phyloP scores from a whole-genome alignment of 2,113 vertebrate genomes.

The Amphiprion percula region DNA sequence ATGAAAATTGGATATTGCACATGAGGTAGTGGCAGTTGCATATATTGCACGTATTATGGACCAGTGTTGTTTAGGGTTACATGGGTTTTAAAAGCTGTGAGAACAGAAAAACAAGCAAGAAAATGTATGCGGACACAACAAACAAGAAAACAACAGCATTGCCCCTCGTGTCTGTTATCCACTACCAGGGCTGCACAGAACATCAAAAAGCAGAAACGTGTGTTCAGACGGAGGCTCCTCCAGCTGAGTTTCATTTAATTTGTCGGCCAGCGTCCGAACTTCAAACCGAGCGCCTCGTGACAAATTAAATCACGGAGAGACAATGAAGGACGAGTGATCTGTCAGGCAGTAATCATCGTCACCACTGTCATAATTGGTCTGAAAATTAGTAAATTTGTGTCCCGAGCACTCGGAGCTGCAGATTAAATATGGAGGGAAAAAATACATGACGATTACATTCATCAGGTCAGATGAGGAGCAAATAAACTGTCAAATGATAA shows the following conservation, averaged over 20 bases:
- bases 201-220: too few species aligned
- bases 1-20: too few species aligned
- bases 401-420: slow-evolving; percentile 1
- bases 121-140: too few species aligned
- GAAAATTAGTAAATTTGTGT: slow-evolving; percentile 23
- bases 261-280: neutral
- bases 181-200: too few species aligned
- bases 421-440: neutral
- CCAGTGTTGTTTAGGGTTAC: too few species aligned
- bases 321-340: slow-evolving; percentile 34
- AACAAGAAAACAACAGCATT: too few species aligned
- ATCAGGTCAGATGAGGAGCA: neutral
- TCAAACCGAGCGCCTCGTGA: slow-evolving; percentile 30
- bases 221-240: neutral
- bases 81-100: too few species aligned
- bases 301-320: slow-evolving; percentile 53
- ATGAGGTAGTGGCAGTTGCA: too few species aligned
- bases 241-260: slow-evolving; percentile 1
- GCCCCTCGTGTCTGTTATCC: neutral
- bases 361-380: slow-evolving; percentile 25
- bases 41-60: too few species aligned
- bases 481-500: too few species aligned
- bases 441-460: too few species aligned
- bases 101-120: too few species aligned
- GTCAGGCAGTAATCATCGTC: slow-evolving; percentile 43